Percentiles rank a stretch among this genome's conserved stretches.
Conservation (phyloP, 2,797 vertebrate genomes). For the Mormyrus hasselquistii region DNA sequence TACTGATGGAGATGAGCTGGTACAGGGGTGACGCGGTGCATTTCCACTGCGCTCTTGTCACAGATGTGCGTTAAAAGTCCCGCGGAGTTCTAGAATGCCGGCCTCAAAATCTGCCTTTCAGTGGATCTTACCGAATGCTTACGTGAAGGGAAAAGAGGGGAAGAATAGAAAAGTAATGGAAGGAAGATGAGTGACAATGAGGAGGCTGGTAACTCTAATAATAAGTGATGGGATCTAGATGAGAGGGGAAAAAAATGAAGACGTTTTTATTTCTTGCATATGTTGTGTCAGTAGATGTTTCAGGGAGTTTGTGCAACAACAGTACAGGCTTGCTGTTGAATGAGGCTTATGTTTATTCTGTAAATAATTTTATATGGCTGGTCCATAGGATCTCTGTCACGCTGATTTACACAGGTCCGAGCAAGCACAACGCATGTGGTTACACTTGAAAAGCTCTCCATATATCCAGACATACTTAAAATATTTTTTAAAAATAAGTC, state of each 20-base stretch:
- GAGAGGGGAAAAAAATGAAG: neutral
- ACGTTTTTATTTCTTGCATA: neutral
- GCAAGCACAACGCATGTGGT: neutral
- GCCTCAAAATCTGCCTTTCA: neutral
- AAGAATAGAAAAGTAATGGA: neutral
- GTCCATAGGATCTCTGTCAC: neutral
- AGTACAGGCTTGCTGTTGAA: neutral
- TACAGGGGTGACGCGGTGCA: neutral
- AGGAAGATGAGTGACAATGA: neutral
- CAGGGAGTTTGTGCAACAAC: neutral
- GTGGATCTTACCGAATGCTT: neutral
- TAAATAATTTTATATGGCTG: conserved; percentile 2
- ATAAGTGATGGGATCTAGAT: neutral
- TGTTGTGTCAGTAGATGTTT: neutral
- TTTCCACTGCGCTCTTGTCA: neutral
- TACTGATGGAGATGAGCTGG: neutral
- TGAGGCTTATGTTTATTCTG: neutral
- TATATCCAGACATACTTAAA: neutral
- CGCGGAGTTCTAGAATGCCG: neutral
- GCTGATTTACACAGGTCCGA: neutral
- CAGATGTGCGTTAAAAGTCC: neutral
- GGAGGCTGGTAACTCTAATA: neutral
- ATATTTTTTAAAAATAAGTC: neutral
- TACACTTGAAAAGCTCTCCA: neutral
- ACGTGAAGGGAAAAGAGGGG: neutral